Evolutionary conservation across 2,113 vertebrate genomes (phyloP), one percentile per base, ranked within the genome.

Genomic region (Hypomesus transpacificus): DNA sequence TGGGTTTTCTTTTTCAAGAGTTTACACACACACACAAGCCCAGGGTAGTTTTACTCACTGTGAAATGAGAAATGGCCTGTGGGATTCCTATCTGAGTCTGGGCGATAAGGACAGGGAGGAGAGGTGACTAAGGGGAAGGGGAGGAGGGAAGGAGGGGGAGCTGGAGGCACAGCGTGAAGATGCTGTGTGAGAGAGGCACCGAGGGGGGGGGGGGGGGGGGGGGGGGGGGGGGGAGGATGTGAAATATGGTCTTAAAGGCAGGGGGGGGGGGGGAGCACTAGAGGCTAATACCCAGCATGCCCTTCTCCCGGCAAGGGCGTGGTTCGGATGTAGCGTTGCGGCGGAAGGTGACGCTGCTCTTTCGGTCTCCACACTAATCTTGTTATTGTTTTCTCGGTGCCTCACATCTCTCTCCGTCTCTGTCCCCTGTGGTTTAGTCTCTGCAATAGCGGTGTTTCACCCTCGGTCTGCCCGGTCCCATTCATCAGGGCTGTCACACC

Each of bases 21-120:
- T 14, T 21, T 13, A 54, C 62, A 53, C 20, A 65, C 34, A 58
- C 53, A 46, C 24, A 39, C 24, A 34, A 21, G 14, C 61, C n/a
- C 31, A 53, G 58, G 68, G 26, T 64, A 79, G 73, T 74, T 73
- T 77, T 81, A 65, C 69, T 71, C 61, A 66, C 59, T 77, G 71
- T 77, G 78, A 79, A 79, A 79, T 83, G 56, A 85, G 77, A 64
- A 66, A 69, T 80, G 72, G 76, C 69, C 31, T 76, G 54, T 69
- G 67, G 61, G 77, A 82, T 81, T 76, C 69, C 71, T 77, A 75
- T 83, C 71, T 75, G 76, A 65, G 71, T 66, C 14, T 68, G 74
- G 77, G 71, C 72, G 77, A 85, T 81, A 81, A 81, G 59, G 17
- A 26, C 28, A 20, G n/a, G 28, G 31, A 17, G 39, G 63, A 75